Conservation (phyloP, 2,888 invertebrate species). For the Pecten maximus region DNA sequence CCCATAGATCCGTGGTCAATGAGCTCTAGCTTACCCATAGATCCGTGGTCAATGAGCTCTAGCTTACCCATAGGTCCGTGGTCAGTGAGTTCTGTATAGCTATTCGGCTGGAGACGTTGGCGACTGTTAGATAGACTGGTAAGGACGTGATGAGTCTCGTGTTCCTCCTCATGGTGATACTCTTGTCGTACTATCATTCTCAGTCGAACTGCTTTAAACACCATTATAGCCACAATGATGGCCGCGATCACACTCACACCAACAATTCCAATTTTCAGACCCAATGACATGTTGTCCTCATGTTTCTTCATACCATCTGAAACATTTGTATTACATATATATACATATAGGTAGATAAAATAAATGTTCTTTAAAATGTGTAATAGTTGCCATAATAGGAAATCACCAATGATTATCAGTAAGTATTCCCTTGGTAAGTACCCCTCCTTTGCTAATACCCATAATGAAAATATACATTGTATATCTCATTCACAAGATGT, state of each 20-base stretch:
- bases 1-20: neutral
- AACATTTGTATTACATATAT: no score
- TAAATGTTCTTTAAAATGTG: no score
- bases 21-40: neutral
- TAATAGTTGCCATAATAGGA: no score
- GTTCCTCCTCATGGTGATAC: neutral
- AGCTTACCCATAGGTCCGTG: neutral
- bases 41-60: neutral
- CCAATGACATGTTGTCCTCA: conserved; percentile 40
- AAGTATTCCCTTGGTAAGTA: neutral
- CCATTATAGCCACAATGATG: conserved; percentile 39
- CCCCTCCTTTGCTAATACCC: neutral
- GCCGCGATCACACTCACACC: conserved; percentile 44
- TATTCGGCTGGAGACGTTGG: conserved; percentile 1
- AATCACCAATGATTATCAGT: no score
- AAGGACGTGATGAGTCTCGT: neutral
- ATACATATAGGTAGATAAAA: no score
- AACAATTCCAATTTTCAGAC: conserved; percentile 51
- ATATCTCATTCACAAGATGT: neutral
- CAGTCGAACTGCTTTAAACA: conserved; percentile 44
- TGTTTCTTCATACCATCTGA: neutral
- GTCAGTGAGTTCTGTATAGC: neutral
- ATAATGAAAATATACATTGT: no score
- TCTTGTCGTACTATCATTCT: conserved; percentile 41
- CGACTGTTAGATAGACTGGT: conserved; percentile 8